Percentiles rank a stretch among this genome's conserved stretches.
phyloP scores from a whole-genome alignment of 2,888 invertebrate species.

The Volucella inflata region DNA sequence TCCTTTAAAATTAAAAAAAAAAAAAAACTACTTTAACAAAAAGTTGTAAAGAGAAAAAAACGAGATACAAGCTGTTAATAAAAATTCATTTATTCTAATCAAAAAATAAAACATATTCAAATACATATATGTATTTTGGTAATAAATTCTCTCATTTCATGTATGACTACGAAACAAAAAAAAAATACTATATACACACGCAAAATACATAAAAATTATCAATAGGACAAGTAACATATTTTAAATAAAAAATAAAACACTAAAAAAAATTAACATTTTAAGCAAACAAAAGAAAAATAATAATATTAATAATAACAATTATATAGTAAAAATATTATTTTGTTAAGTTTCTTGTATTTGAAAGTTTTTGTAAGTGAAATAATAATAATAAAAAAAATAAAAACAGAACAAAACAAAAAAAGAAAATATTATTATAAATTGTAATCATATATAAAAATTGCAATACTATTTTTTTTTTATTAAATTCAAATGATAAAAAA shows the following conservation, averaged over 20 bases:
- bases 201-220: conserved; percentile 13
- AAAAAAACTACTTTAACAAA: conserved; percentile 9
- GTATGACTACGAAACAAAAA: conserved; percentile 23
- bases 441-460: conserved; percentile 41
- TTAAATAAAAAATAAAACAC: conserved; percentile 10
- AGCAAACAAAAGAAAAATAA: neutral
- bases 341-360: conserved; percentile 46
- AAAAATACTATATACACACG: conserved; percentile 5
- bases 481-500: neutral
- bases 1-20: neutral
- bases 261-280: neutral
- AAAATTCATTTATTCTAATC: neutral
- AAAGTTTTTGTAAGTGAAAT: too few relatives aligned
- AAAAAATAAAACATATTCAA: conserved; percentile 2
- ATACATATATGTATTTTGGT: conserved; percentile 23
- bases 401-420: conserved; percentile 3
- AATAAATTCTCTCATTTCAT: conserved; percentile 18
- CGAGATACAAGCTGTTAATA: neutral
- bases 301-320: neutral
- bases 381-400: neutral
- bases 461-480: conserved; percentile 26
- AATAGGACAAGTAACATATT: conserved; percentile 7
- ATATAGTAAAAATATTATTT: conserved; percentile 23
- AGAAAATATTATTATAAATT: conserved; percentile 18
- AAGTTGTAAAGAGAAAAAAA: neutral